phyloP scores from a whole-genome alignment of 2,113 vertebrate species.

The Myotis davidii region DNA sequence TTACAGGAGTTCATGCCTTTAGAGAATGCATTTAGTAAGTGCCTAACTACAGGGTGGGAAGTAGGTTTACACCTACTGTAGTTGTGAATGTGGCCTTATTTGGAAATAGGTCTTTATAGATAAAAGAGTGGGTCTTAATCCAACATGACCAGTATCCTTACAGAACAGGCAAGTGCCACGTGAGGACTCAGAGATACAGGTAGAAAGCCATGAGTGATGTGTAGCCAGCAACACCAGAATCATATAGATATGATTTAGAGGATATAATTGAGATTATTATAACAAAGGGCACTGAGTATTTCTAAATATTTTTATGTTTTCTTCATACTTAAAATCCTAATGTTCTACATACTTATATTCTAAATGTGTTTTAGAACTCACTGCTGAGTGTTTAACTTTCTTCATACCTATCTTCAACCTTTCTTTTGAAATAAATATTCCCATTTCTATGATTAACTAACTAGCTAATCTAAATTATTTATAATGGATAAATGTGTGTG shows the following conservation, averaged over 20 bases:
- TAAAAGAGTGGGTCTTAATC: neutral
- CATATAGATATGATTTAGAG: neutral
- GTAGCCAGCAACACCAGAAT: rapidly evolving
- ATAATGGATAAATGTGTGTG: neutral
- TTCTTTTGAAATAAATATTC: neutral
- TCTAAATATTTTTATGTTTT: neutral
- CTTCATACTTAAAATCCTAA: neutral
- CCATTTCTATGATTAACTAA: neutral
- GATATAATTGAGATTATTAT: neutral
- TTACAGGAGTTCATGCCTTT: neutral
- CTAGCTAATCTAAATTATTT: neutral
- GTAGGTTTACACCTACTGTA: neutral
- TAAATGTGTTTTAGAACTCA: neutral
- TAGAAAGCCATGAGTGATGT: neutral
- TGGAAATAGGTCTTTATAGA: neutral
- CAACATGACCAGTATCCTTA: too few relatives aligned
- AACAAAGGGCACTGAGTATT: neutral
- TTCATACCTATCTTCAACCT: neutral
- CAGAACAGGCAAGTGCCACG: neutral
- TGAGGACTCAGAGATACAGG: neutral
- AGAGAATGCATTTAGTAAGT: neutral
- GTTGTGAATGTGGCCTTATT: neutral
- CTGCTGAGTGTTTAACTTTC: neutral
- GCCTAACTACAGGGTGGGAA: neutral
- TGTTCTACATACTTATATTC: neutral